Percentiles rank a stretch among this genome's conserved stretches.
phyloP scores from a whole-genome alignment of 2,797 vertebrate genomes.

The Protonibea diacanthus region DNA sequence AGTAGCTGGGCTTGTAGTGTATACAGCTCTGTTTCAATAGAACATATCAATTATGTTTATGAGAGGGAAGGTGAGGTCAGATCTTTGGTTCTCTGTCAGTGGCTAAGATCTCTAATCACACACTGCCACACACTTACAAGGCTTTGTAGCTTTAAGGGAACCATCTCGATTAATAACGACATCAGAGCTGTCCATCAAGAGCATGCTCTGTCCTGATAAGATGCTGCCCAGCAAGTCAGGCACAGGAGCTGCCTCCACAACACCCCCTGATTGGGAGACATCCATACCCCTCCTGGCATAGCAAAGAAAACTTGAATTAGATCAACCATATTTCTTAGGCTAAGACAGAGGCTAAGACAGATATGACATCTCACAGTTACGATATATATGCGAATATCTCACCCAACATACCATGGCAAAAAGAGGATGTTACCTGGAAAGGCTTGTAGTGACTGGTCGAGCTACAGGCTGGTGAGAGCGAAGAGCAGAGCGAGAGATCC shows the following conservation, averaged over 20 bases:
- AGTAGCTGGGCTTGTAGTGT: not conserved
- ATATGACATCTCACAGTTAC: not conserved
- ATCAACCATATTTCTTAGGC: not conserved
- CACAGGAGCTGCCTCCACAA: slow-evolving; percentile 87
- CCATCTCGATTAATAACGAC: slow-evolving; percentile 96
- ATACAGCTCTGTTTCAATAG: not conserved
- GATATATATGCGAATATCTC: not conserved
- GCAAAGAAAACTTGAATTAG: slow-evolving; percentile 35
- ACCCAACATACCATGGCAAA: not conserved
- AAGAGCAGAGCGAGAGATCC: slow-evolving; percentile 94
- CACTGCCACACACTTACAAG: slow-evolving; percentile 79
- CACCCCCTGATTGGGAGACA: slow-evolving; percentile 75
- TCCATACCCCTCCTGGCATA: slow-evolving; percentile 68
- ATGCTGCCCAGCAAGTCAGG: slow-evolving; percentile 97
- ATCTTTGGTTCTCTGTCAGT: not conserved
- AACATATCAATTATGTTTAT: not conserved
- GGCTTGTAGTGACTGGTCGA: slow-evolving; percentile 89
- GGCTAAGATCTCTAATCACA: not conserved
- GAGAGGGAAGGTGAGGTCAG: not conserved
- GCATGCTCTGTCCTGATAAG: slow-evolving; percentile 92
- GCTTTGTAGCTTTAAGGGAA: slow-evolving; percentile 89
- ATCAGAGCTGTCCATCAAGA: slow-evolving; percentile 94
- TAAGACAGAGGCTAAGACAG: not conserved
- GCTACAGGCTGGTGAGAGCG: slow-evolving; percentile 97
- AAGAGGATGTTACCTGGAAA: slow-evolving; percentile 87